Evolutionary conservation across 1,140 invertebrate species (phyloP).

Genomic region (Drosophila tani): DNA sequence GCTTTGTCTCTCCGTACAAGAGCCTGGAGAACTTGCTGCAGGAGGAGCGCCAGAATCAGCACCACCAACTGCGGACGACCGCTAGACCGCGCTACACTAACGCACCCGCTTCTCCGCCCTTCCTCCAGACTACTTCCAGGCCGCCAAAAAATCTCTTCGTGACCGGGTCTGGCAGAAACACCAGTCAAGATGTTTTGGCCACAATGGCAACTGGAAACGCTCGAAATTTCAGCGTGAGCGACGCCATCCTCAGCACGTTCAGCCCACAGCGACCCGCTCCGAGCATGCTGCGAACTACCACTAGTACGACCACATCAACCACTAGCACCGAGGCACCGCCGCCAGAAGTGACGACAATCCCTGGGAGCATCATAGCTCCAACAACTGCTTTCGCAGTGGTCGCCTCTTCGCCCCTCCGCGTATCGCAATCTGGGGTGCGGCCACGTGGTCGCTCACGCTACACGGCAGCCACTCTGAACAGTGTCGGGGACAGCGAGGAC

Average conservation of each 20-base stretch:
- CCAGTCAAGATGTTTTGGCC: conserved; percentile 56
- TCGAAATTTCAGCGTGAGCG: conserved; percentile 77
- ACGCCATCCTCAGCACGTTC: conserved; percentile 71
- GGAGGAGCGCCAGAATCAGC: conserved; percentile 57
- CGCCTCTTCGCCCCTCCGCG: conserved; percentile 46
- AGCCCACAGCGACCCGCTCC: conserved; percentile 43
- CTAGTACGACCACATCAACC: conserved; percentile 34
- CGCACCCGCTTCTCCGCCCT: conserved; percentile 20
- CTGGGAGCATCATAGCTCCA: conserved; percentile 14
- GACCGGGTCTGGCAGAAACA: conserved; percentile 46
- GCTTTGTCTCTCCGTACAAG: conserved; percentile 82
- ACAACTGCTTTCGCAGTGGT: conserved; percentile 58
- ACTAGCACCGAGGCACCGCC: conserved; percentile 24
- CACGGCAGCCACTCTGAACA: conserved; percentile 61
- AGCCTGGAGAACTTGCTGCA: conserved; percentile 79
- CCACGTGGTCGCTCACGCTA: conserved; percentile 75
- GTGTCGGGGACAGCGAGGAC: conserved; percentile 54
- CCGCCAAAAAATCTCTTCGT: conserved; percentile 61
- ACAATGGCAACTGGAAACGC: conserved; percentile 55
- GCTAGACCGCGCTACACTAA: conserved; percentile 56
- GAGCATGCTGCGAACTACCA: conserved; percentile 35
- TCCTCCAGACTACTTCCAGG: conserved; percentile 63
- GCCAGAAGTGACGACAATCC: conserved; percentile 19
- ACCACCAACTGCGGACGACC: conserved; percentile 45
- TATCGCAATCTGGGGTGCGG: conserved; percentile 39